Percentiles rank a stretch among this genome's conserved stretches.
phyloP scores from a whole-genome alignment of 1,140 invertebrate genomes.

The Drosophila takahashii region DNA sequence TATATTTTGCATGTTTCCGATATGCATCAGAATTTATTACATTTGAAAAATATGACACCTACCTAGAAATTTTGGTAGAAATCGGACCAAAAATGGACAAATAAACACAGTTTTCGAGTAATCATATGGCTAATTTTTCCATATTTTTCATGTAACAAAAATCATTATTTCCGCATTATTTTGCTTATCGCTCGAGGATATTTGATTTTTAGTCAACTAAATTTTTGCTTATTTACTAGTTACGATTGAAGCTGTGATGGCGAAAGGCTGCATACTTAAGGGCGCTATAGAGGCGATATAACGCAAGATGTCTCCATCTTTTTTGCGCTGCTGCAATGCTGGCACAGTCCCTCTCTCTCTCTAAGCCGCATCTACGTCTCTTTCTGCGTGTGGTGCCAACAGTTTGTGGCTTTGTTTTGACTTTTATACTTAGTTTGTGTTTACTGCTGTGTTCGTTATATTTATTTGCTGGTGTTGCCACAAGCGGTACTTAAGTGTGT shows the following conservation, averaged over 20 bases:
- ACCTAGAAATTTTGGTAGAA: too few species aligned
- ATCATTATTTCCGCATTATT: too few species aligned
- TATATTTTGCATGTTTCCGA: too few species aligned
- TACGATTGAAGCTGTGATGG: slow-evolving; percentile 15
- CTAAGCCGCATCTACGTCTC: background rate
- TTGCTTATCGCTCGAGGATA: too few species aligned
- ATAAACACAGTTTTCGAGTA: too few species aligned
- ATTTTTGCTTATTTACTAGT: background rate
- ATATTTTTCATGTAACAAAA: too few species aligned
- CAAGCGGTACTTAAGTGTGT: slow-evolving; percentile 80
- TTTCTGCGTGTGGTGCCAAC: slow-evolving; percentile 56
- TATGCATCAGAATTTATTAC: too few species aligned
- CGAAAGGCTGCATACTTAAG: slow-evolving; percentile 63
- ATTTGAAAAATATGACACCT: too few species aligned
- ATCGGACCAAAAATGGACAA: too few species aligned
- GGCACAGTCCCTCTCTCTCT: background rate
- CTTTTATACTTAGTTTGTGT: slow-evolving; percentile 82
- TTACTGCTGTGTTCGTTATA: slow-evolving; percentile 61
- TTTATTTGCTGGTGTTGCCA: slow-evolving; percentile 62
- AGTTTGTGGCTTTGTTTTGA: slow-evolving; percentile 82
- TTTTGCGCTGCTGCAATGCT: background rate
- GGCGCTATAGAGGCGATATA: slow-evolving; percentile 28
- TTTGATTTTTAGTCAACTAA: too few species aligned
- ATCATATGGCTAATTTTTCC: too few species aligned
- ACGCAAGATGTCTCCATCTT: slow-evolving; percentile 28